Base-by-base conservation (phyloP, 1,140 invertebrate genomes). In the Listronotus bonariensis region DNA sequence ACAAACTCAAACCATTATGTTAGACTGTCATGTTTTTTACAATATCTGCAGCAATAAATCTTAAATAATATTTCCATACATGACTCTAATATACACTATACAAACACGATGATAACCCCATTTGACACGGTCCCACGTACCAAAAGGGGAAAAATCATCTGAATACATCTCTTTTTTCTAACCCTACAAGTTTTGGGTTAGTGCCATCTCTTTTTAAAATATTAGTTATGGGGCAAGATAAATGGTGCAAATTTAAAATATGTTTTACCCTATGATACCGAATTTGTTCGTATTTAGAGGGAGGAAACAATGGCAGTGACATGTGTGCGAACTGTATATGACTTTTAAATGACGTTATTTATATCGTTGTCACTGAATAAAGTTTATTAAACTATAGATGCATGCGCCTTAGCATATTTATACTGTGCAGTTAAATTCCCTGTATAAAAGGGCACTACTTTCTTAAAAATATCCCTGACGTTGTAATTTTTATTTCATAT, bases 201-300 rank as follows among this genome's bases (percentile, higher is more conserved):
- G 36, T 46, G 8, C 42, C 34, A 53, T 65, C 62, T 51, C 38
- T 53, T 14, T 66, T 26, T 46, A 18, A 31, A 36, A 57, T 66
- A 66, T 66, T 66, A 66, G 64, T 54, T 59, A 59, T 41, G 55
- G 45, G 43, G 56, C 56, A 58, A 66, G 64, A 66, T 66, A 66
- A 66, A 66, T 66, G 64, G 56, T 20, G 17, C 56, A 66, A 66
- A 66, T 66, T 66, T 66, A 66, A 66, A 66, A 66, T 66, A 60
- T 60, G 55, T 66, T 66, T 66, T 58, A 46, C 55, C 64, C 64
- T 59, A 55, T 54, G 64, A 66, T 54, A 41, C 51, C 48, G 64
- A 66, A 53, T 66, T 66, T 66, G 45, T 34, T 66, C 56, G 53
- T 48, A 31, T 53, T 58, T 59, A 54, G 43, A 66, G 64, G 56